Evolutionary conservation across 2,113 vertebrate species (phyloP), one percentile per base, ranked within the genome.

Genomic region (Lynx canadensis): DNA sequence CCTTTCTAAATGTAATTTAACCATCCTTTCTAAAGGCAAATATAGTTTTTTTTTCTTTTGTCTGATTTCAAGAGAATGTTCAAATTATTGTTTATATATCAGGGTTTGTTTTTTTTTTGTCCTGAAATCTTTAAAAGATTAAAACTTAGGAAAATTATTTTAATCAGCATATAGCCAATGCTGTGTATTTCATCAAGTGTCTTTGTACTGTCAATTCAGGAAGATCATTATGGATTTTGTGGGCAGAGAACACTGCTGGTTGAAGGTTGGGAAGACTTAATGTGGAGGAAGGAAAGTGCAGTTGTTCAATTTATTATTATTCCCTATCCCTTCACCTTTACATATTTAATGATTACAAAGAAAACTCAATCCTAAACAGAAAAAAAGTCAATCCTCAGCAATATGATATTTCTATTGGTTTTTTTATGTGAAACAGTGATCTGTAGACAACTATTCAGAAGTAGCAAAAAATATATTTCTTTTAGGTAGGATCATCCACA

Each of bases 101-200:
- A 23, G 11, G 10, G n/a, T 21, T 45, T 41, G 45, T 78, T 69
- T 29, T 87, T 15, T 73, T 33, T 73, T 38, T 19, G 0, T 4
- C 14, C 27, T 85, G 27, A 7, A 88, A 45, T 60, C 19, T 80
- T 76, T 57, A 55, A 85, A 88, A 96, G 19, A 71, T 89, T 29
- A 91, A 89, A 63, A 92, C 11, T 55, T 84, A 21, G 45, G 36
- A 90, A 82, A 18, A 45, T 91, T 85, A 81, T 84, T 93, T 91
- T 66, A 41, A 52, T 48, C 27, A 81, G n/a, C 41, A 48, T 57
- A 7, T 5, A 95, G 31, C 7, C 8, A 71, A 23, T 76, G 16
- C 4, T 36, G 8, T 19, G 5, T 14, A 55, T 65, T 96, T 96
- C 38, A 63, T 11, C 4, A 55, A 55, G 21, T 9, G 12, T 86